Percentiles rank a stretch among this genome's conserved stretches.
phyloP scores from a whole-genome alignment of 2,113 vertebrate species.

The Solea senegalensis region DNA sequence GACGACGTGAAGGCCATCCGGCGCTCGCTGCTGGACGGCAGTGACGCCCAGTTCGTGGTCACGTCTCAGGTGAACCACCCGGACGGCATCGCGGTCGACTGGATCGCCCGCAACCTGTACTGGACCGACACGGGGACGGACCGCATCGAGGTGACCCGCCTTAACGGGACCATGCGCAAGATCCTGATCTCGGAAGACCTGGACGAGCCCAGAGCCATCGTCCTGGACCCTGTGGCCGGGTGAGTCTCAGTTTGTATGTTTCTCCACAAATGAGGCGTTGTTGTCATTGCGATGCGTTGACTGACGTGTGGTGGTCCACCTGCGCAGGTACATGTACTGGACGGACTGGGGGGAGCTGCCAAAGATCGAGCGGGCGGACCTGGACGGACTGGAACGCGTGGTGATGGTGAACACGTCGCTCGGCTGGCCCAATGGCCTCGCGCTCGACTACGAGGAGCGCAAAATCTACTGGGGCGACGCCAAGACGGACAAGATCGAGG shows the following conservation, averaged over 20 bases:
- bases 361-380: constrained; percentile 93
- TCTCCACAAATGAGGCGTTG: too few relatives aligned
- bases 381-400: constrained; percentile 91
- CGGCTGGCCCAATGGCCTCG: constrained; percentile 97
- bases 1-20: constrained; percentile 95
- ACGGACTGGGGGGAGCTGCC: constrained; percentile 97
- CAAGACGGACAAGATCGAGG: constrained; percentile 91
- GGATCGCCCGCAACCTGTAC: constrained; percentile 95
- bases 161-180: constrained; percentile 97
- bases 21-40: constrained; percentile 88
- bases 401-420: constrained; percentile 95
- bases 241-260: constrained; percentile 59
- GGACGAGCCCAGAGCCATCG: constrained; percentile 95
- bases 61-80: constrained; percentile 94
- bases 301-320: not conserved
- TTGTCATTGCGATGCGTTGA: not conserved
- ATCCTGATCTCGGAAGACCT: constrained; percentile 95
- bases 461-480: constrained; percentile 99
- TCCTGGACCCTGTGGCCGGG: constrained; percentile 92
- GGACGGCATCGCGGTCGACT: constrained; percentile 95
- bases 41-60: constrained; percentile 89
- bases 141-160: constrained; percentile 94
- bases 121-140: constrained; percentile 98
- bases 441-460: constrained; percentile 90
- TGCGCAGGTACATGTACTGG: constrained; percentile 96